A percentile compares a stretch with the other conserved stretches of the same genome.
Evolutionary conservation across 2,113 vertebrate genomes (phyloP).

Genomic region (Chelonoidis abingdonii): DNA sequence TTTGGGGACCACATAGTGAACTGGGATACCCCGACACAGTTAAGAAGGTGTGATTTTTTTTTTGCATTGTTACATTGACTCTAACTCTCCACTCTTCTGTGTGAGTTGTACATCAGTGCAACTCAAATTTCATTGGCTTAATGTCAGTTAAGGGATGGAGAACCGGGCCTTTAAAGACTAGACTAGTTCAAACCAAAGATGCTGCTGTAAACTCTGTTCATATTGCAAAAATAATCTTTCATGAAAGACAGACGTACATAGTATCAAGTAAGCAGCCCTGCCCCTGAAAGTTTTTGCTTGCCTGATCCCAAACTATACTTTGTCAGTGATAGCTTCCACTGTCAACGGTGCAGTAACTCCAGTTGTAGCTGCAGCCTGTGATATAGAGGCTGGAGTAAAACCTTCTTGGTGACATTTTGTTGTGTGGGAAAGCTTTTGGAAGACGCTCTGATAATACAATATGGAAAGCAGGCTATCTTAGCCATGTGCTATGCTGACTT

Average conservation of each 20-base stretch:
- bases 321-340: slow-evolving; percentile 65
- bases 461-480: slow-evolving; percentile 82
- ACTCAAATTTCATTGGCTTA: no score
- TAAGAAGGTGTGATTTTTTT: no score
- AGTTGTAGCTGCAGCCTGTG: slow-evolving; percentile 71
- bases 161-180: background rate
- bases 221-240: slow-evolving; percentile 33
- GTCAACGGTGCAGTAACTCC: slow-evolving; percentile 66
- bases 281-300: slow-evolving; percentile 54
- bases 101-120: no score
- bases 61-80: no score
- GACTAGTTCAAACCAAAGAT: background rate
- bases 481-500: slow-evolving; percentile 81
- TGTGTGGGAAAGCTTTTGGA: slow-evolving; percentile 81
- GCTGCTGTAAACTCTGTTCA: slow-evolving; percentile 31
- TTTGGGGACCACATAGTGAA: no score
- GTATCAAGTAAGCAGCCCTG: slow-evolving; percentile 45
- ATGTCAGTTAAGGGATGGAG: background rate
- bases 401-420: slow-evolving; percentile 81
- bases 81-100: no score
- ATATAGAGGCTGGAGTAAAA: slow-evolving; percentile 78
- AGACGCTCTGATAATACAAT: slow-evolving; percentile 79
- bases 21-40: no score
- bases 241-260: slow-evolving; percentile 55
- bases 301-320: slow-evolving; percentile 71